A percentile compares a stretch with the other conserved stretches of the same genome.
These are phyloP conservation scores for Nasua narica DNA, from an alignment of 2,797 vertebrate species.

Conservation along the genomic window DNA sequence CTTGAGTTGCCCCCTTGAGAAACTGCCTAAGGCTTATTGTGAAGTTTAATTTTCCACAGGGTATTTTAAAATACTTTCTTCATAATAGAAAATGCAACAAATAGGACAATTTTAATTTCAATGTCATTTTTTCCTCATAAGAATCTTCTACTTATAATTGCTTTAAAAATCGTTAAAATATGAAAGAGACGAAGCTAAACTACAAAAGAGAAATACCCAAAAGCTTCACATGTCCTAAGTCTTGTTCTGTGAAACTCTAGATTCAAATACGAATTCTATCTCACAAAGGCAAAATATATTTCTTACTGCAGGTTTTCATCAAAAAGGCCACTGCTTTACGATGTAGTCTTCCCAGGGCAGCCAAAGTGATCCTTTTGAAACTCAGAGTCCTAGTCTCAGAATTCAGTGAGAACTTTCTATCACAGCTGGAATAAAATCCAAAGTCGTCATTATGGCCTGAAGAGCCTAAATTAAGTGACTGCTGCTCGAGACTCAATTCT, in stretches of 20 bases:
- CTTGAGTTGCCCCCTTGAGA: background rate
- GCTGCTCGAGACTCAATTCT: background rate
- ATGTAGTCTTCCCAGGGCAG: background rate
- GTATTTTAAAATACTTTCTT: background rate
- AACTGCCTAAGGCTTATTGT: background rate
- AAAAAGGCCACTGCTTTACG: background rate
- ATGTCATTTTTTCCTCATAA: background rate
- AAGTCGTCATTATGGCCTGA: background rate
- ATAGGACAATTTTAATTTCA: background rate
- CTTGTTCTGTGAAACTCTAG: background rate
- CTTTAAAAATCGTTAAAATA: background rate
- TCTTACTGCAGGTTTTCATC: background rate
- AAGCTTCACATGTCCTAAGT: background rate
- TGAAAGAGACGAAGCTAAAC: background rate
- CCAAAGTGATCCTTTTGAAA: background rate
- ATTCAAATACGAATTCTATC: background rate
- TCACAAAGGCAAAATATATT: background rate
- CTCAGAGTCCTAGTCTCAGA: background rate
- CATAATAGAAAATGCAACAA: background rate
- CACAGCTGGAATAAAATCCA: background rate
- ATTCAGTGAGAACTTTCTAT: background rate
- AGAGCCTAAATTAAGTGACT: background rate
- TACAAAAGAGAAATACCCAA: background rate
- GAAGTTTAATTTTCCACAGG: conserved; percentile 8
- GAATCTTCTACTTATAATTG: background rate